phyloP scores from a whole-genome alignment of 2,888 invertebrate species.

The Sepiola atlantica region DNA sequence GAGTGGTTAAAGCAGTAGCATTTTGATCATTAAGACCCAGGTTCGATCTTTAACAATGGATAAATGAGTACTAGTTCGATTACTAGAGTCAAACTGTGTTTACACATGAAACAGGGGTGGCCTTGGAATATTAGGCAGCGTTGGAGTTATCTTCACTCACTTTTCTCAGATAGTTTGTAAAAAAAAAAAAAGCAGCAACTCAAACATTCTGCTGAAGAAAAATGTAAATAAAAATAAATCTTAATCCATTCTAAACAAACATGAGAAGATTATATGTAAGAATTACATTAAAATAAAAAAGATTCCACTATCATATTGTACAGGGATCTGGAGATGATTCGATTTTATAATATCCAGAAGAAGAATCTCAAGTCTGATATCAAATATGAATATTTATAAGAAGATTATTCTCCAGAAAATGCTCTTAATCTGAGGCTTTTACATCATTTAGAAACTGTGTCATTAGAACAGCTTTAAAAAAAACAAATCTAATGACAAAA shows the following conservation, averaged over 20 bases:
- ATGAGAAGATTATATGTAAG: neutral
- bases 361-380: slow-evolving; percentile 4
- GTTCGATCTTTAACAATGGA: no score
- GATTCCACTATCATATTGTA: neutral
- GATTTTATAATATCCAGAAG: neutral
- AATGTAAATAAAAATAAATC: neutral
- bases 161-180: neutral
- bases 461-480: neutral
- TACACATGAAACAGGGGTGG: no score
- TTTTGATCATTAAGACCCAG: no score
- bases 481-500: neutral
- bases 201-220: neutral
- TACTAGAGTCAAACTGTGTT: no score
- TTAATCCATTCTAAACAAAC: neutral
- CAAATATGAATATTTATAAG: neutral
- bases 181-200: neutral
- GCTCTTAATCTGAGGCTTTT: neutral
- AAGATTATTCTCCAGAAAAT: neutral
- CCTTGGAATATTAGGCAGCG: no score
- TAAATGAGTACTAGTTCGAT: no score
- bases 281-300: neutral
- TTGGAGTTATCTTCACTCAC: neutral
- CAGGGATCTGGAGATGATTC: neutral
- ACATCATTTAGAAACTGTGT: slow-evolving; percentile 22
- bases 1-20: no score